Conservation (phyloP, 2,888 invertebrate genomes). For the Synanthedon tipuliformis region DNA sequence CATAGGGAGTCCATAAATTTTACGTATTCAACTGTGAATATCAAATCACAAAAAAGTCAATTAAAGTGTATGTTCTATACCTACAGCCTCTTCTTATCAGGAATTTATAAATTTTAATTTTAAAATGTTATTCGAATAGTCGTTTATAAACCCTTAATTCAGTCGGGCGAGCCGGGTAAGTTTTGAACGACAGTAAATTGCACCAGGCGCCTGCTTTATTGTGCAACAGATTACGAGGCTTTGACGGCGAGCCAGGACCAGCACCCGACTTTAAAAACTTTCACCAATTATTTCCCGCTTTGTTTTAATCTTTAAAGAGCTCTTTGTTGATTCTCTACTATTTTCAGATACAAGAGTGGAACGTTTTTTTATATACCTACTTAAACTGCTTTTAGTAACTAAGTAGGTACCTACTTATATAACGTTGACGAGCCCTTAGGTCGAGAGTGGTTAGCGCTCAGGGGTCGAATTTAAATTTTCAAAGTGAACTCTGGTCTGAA, state of each 20-base stretch:
- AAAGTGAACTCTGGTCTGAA: no score
- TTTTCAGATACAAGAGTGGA: background rate
- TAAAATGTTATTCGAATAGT: background rate
- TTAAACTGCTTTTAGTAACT: no score
- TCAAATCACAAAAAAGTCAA: no score
- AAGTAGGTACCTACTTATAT: no score
- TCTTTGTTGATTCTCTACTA: background rate
- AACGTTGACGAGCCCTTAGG: no score
- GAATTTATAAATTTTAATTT: background rate
- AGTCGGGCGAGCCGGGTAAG: constrained; percentile 24
- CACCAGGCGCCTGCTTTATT: constrained; percentile 45
- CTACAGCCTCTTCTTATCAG: no score
- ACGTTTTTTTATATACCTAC: no score
- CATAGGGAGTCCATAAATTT: no score
- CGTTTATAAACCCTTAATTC: constrained; percentile 32
- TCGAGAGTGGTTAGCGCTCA: no score
- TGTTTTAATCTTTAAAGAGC: background rate
- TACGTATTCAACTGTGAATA: no score
- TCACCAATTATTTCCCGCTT: constrained; percentile 4
- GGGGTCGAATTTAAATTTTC: no score
- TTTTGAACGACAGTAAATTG: constrained; percentile 53
- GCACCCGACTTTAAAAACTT: constrained; percentile 12
- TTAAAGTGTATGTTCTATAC: no score
- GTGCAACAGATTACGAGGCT: constrained; percentile 20
- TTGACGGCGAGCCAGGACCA: constrained; percentile 32